Conservation (phyloP, 1,140 invertebrate genomes). For the Amyelois transitella region DNA sequence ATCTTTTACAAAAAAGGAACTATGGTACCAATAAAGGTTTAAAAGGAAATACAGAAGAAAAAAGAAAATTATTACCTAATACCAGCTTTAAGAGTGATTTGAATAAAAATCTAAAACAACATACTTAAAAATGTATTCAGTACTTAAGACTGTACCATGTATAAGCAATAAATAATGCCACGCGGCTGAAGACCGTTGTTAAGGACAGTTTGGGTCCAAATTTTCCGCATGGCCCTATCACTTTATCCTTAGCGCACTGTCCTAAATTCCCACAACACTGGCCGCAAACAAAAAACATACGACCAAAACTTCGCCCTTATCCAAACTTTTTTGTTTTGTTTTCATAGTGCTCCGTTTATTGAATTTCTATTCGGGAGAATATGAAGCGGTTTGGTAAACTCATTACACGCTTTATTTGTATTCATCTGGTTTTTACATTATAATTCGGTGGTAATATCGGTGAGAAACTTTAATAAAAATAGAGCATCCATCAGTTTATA, state of each 20-base stretch:
- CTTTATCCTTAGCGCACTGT: neutral
- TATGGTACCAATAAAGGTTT: too few species aligned
- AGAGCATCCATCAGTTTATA: too few species aligned
- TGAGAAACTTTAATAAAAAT: neutral
- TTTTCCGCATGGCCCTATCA: neutral
- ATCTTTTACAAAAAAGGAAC: too few species aligned
- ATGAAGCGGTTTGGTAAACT: neutral
- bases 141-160: neutral
- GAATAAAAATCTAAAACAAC: too few species aligned
- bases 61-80: too few species aligned
- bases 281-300: neutral
- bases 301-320: neutral
- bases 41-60: too few species aligned
- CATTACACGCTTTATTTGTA: neutral
- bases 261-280: neutral
- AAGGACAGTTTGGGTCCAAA: neutral
- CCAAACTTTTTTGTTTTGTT: neutral
- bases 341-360: neutral
- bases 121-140: too few species aligned
- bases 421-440: neutral
- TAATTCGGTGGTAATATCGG: neutral
- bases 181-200: neutral
- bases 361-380: neutral
- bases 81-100: too few species aligned
- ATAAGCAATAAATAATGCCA: neutral